Base-by-base conservation (phyloP, 2,888 invertebrate species). In the Artemia sinica region DNA sequence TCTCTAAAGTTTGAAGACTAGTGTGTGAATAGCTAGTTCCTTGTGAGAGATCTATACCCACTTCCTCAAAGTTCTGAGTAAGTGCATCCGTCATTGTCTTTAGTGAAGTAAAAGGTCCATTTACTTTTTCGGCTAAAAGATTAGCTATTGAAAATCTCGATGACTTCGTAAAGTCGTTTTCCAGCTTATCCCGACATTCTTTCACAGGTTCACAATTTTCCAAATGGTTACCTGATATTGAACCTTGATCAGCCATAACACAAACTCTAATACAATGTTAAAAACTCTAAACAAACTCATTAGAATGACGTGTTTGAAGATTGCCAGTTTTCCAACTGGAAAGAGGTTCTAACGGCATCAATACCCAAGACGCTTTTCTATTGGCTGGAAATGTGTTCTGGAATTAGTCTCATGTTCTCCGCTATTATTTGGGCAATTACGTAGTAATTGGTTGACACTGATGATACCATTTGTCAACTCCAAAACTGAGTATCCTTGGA, bases 361-460 rank as follows among this genome's bases (percentile, higher is more conserved):
- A 58, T 58, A 58, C 58, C 14, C 58, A 14, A 18, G 8, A 58
- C n/a, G 58, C 14, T 58, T 18, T 58, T 10, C 18, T n/a, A 58
- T 58, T 58, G 58, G 58, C 58, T 18, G 18, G 18, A 18, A n/a
- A n/a, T 58, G 28, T 8, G 58, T 58, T n/a, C 58, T 58, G 58
- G 58, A 58, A 58, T 58, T 58, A 58, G 58, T 18, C 18, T 58
- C 58, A 58, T 18, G 58, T n/a, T n/a, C 58, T 58, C 58, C n/a
- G 58, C 58, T 58, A 58, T 58, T 58, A 58, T 58, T 58, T 58
- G 58, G 58, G 11, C 58, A 58, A 58, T 58, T 58, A 58, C 58
- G 58, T 58, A 58, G 58, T 58, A 58, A 58, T 58, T 58, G 58
- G 58, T 58, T 58, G 58, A 58, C 58, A 58, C 58, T 58, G 58